These are phyloP conservation scores for Echinops telfairi DNA, from an alignment of 2,113 vertebrate species.

Conservation along the genomic window DNA sequence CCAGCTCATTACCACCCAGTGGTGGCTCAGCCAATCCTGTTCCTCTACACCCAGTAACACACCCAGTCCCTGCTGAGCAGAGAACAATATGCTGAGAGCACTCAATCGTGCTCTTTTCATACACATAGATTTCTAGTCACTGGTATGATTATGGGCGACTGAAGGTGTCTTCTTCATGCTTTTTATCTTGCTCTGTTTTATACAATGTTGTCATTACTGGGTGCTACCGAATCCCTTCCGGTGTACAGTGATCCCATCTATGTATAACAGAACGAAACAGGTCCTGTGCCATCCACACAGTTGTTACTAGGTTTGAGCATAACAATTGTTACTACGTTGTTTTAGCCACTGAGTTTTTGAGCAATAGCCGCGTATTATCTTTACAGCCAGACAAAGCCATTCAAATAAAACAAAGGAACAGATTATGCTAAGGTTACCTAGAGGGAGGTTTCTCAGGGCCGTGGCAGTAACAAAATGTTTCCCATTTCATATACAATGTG, in stretches of 20 bases:
- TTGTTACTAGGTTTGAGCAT: no score
- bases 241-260: no score
- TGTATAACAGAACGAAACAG: no score
- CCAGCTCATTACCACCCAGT: background rate
- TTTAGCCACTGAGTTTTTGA: background rate
- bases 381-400: constrained; percentile 25
- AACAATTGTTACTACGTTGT: no score
- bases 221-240: no score
- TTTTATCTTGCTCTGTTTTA: constrained; percentile 3
- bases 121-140: no score
- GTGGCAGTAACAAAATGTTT: background rate
- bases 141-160: background rate
- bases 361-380: background rate
- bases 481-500: background rate
- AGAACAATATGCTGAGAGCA: background rate
- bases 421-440: background rate
- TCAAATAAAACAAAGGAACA: background rate
- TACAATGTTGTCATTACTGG: no score
- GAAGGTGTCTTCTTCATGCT: background rate
- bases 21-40: background rate
- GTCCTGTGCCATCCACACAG: no score
- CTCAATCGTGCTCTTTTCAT: no score
- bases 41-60: background rate
- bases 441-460: background rate
- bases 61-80: background rate